These are phyloP conservation scores for Onychomys leucogaster DNA, from an alignment of 2,797 vertebrate species.

Conservation along the genomic window DNA sequence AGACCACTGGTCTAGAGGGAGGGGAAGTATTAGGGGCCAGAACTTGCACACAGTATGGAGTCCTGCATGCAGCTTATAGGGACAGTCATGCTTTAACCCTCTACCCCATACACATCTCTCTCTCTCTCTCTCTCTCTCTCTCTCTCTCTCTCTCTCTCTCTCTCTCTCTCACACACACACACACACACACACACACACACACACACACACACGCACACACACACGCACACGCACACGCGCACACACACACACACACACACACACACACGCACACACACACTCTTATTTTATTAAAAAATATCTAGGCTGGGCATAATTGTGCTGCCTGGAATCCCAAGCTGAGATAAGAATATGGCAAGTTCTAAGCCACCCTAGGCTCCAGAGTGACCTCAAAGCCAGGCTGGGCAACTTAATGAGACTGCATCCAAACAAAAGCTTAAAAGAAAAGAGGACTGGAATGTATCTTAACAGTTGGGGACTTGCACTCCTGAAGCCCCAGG, in stretches of 20 bases:
- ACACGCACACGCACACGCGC: not conserved
- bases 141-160: too few relatives aligned
- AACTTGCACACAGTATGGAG: not conserved
- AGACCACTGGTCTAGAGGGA: not conserved
- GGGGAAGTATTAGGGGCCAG: fast-evolving
- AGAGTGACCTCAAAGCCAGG: not conserved
- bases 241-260: not conserved
- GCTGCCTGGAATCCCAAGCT: not conserved
- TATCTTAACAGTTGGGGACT: not conserved
- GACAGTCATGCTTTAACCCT: not conserved
- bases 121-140: too few relatives aligned
- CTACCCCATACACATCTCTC: too few relatives aligned
- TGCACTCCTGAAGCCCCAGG: too few relatives aligned
- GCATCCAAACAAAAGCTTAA: not conserved
- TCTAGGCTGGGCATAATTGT: not conserved
- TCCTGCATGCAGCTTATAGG: fast-evolving
- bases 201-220: too few relatives aligned
- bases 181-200: not conserved
- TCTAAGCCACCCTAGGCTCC: not conserved
- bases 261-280: not conserved
- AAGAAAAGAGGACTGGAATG: not conserved
- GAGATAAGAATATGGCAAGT: not conserved
- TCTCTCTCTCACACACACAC: not conserved
- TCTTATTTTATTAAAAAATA: not conserved
- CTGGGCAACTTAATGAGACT: not conserved